phyloP scores from a whole-genome alignment of 2,888 invertebrate species.

The Luperina testacea region DNA sequence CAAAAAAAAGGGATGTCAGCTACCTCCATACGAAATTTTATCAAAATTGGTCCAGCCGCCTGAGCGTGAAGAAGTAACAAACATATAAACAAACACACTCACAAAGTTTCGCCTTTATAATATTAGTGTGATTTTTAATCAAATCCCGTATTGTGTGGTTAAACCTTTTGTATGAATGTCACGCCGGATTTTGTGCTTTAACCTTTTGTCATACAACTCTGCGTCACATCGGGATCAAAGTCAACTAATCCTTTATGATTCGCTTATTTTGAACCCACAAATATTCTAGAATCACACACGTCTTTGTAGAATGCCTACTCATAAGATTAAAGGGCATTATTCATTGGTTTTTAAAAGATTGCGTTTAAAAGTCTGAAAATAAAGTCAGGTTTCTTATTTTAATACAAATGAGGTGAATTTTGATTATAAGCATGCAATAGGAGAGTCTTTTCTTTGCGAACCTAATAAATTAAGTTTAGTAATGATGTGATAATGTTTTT shows the following conservation, averaged over 20 bases:
- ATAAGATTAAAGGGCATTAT: slow-evolving; percentile 39
- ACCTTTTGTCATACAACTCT: slow-evolving; percentile 23
- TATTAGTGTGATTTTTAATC: background rate
- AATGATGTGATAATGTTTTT: slow-evolving; percentile 6
- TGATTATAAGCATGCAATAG: background rate
- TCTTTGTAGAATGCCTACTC: slow-evolving; percentile 32
- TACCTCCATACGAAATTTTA: too few species aligned
- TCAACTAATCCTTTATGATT: slow-evolving; percentile 30
- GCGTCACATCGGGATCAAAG: slow-evolving; percentile 29
- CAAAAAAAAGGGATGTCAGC: too few species aligned
- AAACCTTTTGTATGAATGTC: background rate
- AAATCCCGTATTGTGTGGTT: background rate
- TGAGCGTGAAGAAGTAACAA: too few species aligned
- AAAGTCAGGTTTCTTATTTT: slow-evolving; percentile 15
- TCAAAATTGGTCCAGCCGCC: too few species aligned
- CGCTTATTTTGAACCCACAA: slow-evolving; percentile 33
- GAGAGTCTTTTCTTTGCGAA: slow-evolving; percentile 6
- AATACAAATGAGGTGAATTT: slow-evolving; percentile 21
- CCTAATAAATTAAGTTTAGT: slow-evolving; percentile 8
- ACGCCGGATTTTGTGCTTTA: background rate
- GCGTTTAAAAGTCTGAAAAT: slow-evolving; percentile 17
- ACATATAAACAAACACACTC: too few species aligned
- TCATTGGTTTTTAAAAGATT: slow-evolving; percentile 31
- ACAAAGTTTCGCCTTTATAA: too few species aligned
- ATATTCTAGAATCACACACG: slow-evolving; percentile 43